Evolutionary conservation across 2,113 vertebrate genomes (phyloP).

Genomic region (Burhinus bistriatus): DNA sequence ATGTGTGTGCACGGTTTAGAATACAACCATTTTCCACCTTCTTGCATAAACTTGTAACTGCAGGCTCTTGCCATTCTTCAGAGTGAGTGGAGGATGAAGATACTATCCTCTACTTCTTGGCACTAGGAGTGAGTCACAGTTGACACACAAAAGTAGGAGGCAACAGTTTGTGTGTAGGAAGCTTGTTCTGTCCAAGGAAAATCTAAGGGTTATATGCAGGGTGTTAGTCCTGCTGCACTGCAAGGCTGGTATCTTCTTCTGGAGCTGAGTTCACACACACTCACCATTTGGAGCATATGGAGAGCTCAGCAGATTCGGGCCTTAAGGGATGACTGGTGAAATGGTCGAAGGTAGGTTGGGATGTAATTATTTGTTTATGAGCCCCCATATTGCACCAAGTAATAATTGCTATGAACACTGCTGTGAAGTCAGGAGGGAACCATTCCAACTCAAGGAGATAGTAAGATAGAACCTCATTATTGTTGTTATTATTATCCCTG

Average conservation of each 20-base stretch:
- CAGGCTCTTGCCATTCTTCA: background rate
- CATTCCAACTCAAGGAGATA: background rate
- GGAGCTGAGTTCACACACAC: background rate
- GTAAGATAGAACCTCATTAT: constrained; percentile 34
- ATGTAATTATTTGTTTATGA: constrained; percentile 40
- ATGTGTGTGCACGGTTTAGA: background rate
- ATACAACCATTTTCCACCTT: background rate
- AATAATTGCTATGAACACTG: constrained; percentile 22
- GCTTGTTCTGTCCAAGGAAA: constrained; percentile 25
- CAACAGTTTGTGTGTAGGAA: constrained; percentile 52
- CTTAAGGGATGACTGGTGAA: background rate
- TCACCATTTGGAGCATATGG: background rate
- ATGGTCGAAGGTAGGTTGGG: background rate
- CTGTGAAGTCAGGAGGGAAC: constrained; percentile 29
- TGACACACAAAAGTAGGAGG: constrained; percentile 54
- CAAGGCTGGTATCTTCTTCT: background rate
- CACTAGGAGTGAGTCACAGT: constrained; percentile 32
- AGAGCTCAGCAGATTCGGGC: background rate
- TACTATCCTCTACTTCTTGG: background rate
- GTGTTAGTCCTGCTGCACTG: background rate
- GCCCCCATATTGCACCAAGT: background rate
- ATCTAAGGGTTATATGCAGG: background rate
- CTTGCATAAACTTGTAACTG: background rate
- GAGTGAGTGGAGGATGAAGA: background rate
- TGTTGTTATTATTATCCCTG: constrained; percentile 13